Base-by-base conservation (phyloP, 1,140 invertebrate species). In the Plutomurus gul region DNA sequence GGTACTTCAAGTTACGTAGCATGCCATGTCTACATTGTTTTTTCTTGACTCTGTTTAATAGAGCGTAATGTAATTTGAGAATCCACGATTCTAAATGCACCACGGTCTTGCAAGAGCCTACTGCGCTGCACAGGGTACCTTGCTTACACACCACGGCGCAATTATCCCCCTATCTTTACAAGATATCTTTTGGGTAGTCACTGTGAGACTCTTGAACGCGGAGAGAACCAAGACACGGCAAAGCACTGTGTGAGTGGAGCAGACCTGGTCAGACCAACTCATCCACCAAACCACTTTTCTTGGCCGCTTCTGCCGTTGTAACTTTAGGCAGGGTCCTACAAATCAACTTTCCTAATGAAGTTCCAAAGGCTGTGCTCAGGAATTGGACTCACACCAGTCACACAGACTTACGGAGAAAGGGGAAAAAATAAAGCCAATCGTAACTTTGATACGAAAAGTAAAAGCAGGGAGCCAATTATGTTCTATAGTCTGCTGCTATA, bases 261-360 rank as follows among this genome's bases (percentile, higher is more conserved):
- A 10, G 47, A 20, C 18, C 5, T 11, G 20, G 46, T 7, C 8
- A 27, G 16, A 56, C 8, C 22, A 27, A 27, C 13, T 13, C 39
- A 65, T n/a, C 56, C 56, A 36, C 56, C 30, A 0, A 65, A 16
- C 47, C 25, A 22, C 56, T 18, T 6, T 60, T 30, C 7, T 65
- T 36, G 27, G 30, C 13, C 5, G 30, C 8, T 33, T 36, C 4
- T 65, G 36, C 16, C 36, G 39, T 43, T 43, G 56, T 65, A 65
- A 65, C 56, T 65, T 56, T 27, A 16, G 39, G 30, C 51, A 27
- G 22, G 25, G 56, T 30, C 36, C 27, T 33, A 65, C 56, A 65
- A 65, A 65, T 65, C 56, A 65, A 65, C 56, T 65, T 65, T 27
- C n/a, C 56, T 65, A 65, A 65, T 33, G 27, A 65, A 65, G 13